Base-by-base conservation (phyloP, 1,140 invertebrate genomes). In the Hylyphantes graminicola region DNA sequence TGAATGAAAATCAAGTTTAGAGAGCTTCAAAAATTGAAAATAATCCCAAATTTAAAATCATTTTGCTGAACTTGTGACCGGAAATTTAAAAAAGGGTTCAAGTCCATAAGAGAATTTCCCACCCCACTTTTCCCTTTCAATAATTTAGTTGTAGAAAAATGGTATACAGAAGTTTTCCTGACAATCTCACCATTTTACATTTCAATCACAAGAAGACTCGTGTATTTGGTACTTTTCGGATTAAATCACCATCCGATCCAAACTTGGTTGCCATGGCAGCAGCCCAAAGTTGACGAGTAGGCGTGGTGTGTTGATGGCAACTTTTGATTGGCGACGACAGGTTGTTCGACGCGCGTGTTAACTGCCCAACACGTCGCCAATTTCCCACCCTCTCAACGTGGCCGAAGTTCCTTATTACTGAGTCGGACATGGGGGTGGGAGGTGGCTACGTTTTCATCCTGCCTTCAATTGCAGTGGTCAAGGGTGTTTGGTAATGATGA, bases 321-420 rank as follows among this genome's bases (percentile, higher is more conserved):
- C 68, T 70, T 70, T 70, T 70, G 68, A 70, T 70, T 70, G 68
- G 68, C 68, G 68, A 70, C 68, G 68, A 70, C 68, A 17, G 64
- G 10, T 70, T 19, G 10, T 6, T 70, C 54, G 68, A 70, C 48
- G 50, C 54, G 68, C 68, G 68, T 70, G 68, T 70, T 70, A 70
- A 70, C 15, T 35, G 17, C n/a, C 50, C 19, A 51, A 53, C 68
- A 70, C 68, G 68, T 70, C 50, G 68, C 54, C 68, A 70, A 35
- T 35, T 35, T 70, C 68, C 68, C 54, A 70, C 68, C 68, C 15
- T 70, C 68, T 48, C 35, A 70, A 53, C 35, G 51, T 70, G 10
- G 48, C 64, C 19, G 15, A 17, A 21, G 64, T 35, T 67, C 12
- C 51, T 51, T 53, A 70, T 70, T 70, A 53, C n/a, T 17, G 35